phyloP scores from a whole-genome alignment of 1,140 invertebrate genomes.

The Rhyzopertha dominica region DNA sequence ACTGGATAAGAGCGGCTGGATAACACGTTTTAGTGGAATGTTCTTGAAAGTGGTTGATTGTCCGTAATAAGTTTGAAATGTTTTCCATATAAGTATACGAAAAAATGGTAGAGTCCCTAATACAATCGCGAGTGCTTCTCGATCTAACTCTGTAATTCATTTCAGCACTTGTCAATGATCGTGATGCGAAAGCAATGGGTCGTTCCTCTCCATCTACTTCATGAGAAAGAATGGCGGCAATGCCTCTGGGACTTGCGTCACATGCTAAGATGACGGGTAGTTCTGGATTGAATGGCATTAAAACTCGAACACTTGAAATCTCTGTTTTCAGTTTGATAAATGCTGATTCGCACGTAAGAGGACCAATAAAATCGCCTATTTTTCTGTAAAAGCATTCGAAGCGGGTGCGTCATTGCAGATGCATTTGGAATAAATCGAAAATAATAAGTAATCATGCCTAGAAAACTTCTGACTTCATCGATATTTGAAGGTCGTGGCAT shows the following conservation, averaged over 20 bases:
- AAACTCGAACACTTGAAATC: conserved; percentile 23
- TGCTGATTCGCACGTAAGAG: conserved; percentile 16
- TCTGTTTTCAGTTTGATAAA: conserved; percentile 29
- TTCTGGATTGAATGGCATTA: conserved; percentile 18
- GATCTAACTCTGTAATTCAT: conserved; percentile 28
- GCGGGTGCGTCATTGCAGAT: conserved; percentile 20
- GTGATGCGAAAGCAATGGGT: conserved; percentile 25
- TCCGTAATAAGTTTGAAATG: conserved; percentile 40
- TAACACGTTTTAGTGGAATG: no score
- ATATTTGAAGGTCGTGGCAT: conserved; percentile 28
- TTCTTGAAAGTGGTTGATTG: conserved; percentile 32
- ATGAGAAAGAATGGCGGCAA: background rate
- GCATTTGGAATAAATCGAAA: conserved; percentile 30
- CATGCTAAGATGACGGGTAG: conserved; percentile 4
- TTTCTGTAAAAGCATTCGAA: conserved; percentile 24
- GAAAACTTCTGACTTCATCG: conserved; percentile 29
- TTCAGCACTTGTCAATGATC: conserved; percentile 20
- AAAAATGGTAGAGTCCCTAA: conserved; percentile 25
- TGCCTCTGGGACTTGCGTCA: conserved; percentile 5
- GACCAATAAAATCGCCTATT: conserved; percentile 20
- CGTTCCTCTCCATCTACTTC: conserved; percentile 3
- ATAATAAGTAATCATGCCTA: conserved; percentile 37
- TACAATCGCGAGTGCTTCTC: conserved; percentile 25
- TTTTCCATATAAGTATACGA: conserved; percentile 29
- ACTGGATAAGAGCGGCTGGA: no score